These are phyloP conservation scores for Lycorma delicatula DNA, from an alignment of 1,140 invertebrate genomes.

Conservation along the genomic window DNA sequence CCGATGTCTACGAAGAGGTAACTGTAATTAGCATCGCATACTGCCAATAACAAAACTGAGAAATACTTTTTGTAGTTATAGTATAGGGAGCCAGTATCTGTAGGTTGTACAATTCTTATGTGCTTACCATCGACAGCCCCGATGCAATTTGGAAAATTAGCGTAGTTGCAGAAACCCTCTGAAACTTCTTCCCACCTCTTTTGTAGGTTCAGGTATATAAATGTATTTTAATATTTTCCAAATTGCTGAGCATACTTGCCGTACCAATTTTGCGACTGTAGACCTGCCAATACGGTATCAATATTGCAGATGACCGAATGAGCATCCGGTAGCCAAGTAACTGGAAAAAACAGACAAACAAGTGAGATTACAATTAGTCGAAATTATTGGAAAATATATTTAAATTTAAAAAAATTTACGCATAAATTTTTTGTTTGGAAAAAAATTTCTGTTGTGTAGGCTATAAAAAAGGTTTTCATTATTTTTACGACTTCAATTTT, in stretches of 20 bases:
- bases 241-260: slow-evolving; percentile 23
- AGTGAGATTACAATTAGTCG: too few relatives aligned
- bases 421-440: too few relatives aligned
- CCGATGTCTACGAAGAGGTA: slow-evolving; percentile 17
- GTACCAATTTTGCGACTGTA: slow-evolving; percentile 10
- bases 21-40: slow-evolving; percentile 24
- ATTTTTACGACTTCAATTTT: too few relatives aligned
- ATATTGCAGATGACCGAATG: slow-evolving; percentile 18
- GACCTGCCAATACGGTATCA: slow-evolving; percentile 18
- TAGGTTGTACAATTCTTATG: slow-evolving; percentile 14
- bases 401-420: too few relatives aligned
- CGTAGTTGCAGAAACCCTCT: slow-evolving; percentile 1
- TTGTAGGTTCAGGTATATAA: not conserved
- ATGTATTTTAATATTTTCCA: slow-evolving; percentile 20
- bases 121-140: slow-evolving; percentile 41
- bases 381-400: too few relatives aligned
- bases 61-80: slow-evolving; percentile 28
- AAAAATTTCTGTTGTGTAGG: too few relatives aligned
- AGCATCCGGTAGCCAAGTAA: slow-evolving; percentile 2
- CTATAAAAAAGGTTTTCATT: too few relatives aligned
- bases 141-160: slow-evolving; percentile 40
- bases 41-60: slow-evolving; percentile 9
- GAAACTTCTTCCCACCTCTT: slow-evolving; percentile 21
- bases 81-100: slow-evolving; percentile 16
- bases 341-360: slow-evolving; percentile 5